Conservation (phyloP, 2,888 invertebrate genomes). For the Epirrhoe alternata region DNA sequence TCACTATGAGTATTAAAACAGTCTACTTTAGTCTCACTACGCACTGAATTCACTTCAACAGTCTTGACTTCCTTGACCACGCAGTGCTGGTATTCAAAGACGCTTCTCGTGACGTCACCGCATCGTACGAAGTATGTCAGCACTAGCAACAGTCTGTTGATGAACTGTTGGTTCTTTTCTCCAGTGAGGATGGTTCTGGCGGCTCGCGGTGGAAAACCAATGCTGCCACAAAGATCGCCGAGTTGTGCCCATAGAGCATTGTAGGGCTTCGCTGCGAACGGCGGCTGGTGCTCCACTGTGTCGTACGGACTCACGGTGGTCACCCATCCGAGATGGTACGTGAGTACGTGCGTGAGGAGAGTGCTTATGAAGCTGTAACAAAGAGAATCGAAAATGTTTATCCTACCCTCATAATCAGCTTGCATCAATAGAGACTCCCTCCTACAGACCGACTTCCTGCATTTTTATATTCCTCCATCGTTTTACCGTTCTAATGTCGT, state of each 20-base stretch:
- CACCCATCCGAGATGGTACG: conserved; percentile 97
- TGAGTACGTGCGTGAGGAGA: conserved; percentile 93
- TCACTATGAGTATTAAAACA: conserved; percentile 64
- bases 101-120: conserved; percentile 87
- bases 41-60: conserved; percentile 52
- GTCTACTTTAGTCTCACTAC: neutral
- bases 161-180: conserved; percentile 86
- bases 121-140: conserved; percentile 95
- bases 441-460: no score
- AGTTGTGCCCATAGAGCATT: conserved; percentile 97
- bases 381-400: conserved; percentile 37
- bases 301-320: conserved; percentile 88
- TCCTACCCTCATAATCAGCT: no score
- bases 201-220: conserved; percentile 91
- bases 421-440: no score
- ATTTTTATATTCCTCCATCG: no score
- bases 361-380: conserved; percentile 94
- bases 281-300: conserved; percentile 54
- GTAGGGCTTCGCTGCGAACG: conserved; percentile 83
- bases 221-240: conserved; percentile 93
- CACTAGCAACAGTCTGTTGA: conserved; percentile 90
- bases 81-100: conserved; percentile 64
- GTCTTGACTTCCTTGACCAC: conserved; percentile 69
- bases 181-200: conserved; percentile 93
- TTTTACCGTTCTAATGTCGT: no score